Evolutionary conservation across 2,797 vertebrate genomes (phyloP).

Genomic region (Darevskia mixta): DNA sequence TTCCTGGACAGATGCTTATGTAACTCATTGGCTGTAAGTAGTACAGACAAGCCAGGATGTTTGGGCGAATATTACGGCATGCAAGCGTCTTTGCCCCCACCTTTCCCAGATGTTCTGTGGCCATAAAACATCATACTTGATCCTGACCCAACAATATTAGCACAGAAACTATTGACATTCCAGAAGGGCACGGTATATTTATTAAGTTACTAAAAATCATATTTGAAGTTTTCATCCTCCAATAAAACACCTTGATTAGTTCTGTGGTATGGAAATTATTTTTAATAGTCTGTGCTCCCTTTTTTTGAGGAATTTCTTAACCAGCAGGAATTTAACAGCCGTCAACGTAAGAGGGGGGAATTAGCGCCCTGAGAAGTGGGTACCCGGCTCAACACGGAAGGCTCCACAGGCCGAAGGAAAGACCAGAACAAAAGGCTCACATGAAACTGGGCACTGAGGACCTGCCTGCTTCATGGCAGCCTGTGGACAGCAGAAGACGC

Average conservation of each 20-base stretch:
- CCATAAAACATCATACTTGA: not conserved
- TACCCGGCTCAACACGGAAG: no score
- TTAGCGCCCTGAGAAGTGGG: rapidly evolving
- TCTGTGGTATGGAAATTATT: not conserved
- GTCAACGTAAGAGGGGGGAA: not conserved
- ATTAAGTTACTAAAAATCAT: not conserved
- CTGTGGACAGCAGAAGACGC: not conserved
- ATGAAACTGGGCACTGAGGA: no score
- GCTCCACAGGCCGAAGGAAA: not conserved
- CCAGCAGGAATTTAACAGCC: not conserved
- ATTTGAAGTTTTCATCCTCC: not conserved
- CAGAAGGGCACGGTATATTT: not conserved
- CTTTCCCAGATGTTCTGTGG: conserved; percentile 4
- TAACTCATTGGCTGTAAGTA: not conserved
- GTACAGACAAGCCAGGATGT: not conserved
- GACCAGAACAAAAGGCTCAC: not conserved
- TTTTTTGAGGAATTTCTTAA: not conserved
- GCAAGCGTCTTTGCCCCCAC: rapidly evolving
- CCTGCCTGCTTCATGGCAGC: not conserved
- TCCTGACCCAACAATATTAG: not conserved
- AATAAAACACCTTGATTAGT: not conserved
- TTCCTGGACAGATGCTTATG: not conserved
- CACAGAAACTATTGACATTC: not conserved
- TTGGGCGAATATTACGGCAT: no score
- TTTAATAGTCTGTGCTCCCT: not conserved